A percentile compares a stretch with the other conserved stretches of the same genome.
Conservation (phyloP, 2,888 invertebrate species). For the Bedellia somnulentella region DNA sequence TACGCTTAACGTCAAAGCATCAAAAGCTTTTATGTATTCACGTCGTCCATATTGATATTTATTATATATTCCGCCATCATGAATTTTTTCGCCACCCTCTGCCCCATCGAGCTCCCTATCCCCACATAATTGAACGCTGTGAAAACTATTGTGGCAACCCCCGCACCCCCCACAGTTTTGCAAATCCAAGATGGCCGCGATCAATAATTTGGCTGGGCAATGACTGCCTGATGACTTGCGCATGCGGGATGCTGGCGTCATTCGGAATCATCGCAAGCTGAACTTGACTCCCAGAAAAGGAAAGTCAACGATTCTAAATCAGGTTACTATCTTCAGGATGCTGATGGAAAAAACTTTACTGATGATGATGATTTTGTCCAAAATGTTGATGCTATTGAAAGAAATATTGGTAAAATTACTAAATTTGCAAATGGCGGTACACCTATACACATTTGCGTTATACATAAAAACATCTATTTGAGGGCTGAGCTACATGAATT, state of each 20-base stretch:
- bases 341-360: background rate
- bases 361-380: background rate
- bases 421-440: too few relatives aligned
- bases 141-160: constrained; percentile 58
- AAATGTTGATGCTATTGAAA: too few relatives aligned
- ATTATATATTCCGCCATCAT: constrained; percentile 52
- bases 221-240: constrained; percentile 54
- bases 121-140: constrained; percentile 54
- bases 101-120: constrained; percentile 22
- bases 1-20: too few relatives aligned
- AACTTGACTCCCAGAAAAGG: constrained; percentile 60
- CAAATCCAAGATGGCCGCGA: constrained; percentile 50
- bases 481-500: too few relatives aligned
- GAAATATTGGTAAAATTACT: too few relatives aligned
- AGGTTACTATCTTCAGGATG: too few relatives aligned
- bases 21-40: too few relatives aligned
- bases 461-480: too few relatives aligned
- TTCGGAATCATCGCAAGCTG: constrained; percentile 46
- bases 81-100: constrained; percentile 41
- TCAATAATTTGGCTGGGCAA: constrained; percentile 60
- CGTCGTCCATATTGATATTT: constrained; percentile 29
- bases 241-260: constrained; percentile 33
- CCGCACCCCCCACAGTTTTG: constrained; percentile 28
- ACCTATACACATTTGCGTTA: too few relatives aligned
- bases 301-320: constrained; percentile 49